Conservation (phyloP, 2,113 vertebrate genomes). For the Callithrix jacchus region DNA sequence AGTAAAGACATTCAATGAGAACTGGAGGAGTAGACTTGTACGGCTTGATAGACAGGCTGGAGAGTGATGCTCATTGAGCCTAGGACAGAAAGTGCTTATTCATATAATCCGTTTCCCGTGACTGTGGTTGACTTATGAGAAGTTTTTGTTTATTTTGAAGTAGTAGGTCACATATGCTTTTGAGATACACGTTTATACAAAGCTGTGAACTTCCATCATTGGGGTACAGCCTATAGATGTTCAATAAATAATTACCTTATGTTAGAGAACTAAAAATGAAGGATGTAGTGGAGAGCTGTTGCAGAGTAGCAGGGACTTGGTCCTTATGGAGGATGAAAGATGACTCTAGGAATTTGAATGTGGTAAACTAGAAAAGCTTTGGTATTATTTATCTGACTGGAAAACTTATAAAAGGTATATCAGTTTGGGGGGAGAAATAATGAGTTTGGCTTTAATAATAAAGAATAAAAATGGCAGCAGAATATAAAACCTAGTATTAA, state of each 20-base stretch:
- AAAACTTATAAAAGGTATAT: background rate
- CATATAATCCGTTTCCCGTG: background rate
- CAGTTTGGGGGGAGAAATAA: background rate
- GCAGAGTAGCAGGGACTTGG: background rate
- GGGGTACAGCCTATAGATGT: background rate
- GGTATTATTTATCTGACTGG: background rate
- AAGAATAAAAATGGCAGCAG: conserved; percentile 3
- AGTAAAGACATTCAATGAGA: conserved; percentile 27
- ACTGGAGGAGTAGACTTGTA: background rate
- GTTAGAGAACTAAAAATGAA: conserved; percentile 13
- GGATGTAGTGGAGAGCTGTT: background rate
- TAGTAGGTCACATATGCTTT: background rate
- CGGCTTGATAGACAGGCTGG: background rate
- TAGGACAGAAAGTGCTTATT: background rate
- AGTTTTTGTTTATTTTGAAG: conserved; percentile 35
- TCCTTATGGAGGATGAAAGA: background rate
- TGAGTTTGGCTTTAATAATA: conserved; percentile 32
- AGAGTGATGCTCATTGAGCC: background rate
- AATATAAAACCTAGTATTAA: background rate
- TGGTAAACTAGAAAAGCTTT: conserved; percentile 6
- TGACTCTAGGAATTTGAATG: background rate
- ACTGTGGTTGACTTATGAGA: background rate
- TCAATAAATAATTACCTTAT: conserved; percentile 37
- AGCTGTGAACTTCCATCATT: background rate
- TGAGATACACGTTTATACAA: conserved; percentile 38